A percentile compares a stretch with the other conserved stretches of the same genome.
phyloP scores from a whole-genome alignment of 2,888 invertebrate genomes.

The Cataglyphis cursor region DNA sequence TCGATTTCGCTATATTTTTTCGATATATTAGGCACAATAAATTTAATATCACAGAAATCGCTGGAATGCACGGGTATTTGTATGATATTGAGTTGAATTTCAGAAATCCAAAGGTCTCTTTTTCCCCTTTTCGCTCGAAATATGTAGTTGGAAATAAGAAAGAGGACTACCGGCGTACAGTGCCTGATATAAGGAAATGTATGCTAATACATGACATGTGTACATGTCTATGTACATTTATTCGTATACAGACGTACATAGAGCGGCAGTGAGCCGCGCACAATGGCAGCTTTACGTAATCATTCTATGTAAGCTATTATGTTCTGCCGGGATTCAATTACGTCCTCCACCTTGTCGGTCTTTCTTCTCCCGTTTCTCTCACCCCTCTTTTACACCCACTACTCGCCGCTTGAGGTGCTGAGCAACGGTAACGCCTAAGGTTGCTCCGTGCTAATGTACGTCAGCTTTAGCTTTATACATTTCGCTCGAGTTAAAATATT shows the following conservation, averaged over 20 bases:
- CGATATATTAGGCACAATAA: neutral
- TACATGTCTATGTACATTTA: constrained; percentile 6
- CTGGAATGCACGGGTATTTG: neutral
- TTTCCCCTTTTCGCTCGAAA: neutral
- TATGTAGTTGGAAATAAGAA: constrained; percentile 37
- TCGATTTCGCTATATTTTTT: constrained; percentile 5
- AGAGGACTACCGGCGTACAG: constrained; percentile 30
- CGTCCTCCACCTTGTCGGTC: constrained; percentile 64
- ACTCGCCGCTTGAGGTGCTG: constrained; percentile 41
- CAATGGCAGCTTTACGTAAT: constrained; percentile 79
- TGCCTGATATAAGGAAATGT: constrained; percentile 47
- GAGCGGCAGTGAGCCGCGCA: constrained; percentile 69
- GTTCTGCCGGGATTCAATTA: constrained; percentile 79
- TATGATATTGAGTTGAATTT: constrained; percentile 30
- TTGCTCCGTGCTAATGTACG: constrained; percentile 47
- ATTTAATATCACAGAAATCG: constrained; percentile 21
- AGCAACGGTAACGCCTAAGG: constrained; percentile 59
- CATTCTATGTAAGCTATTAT: constrained; percentile 77
- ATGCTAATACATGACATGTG: constrained; percentile 63
- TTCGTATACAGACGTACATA: constrained; percentile 54
- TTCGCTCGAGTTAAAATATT: constrained; percentile 22
- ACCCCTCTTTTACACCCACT: constrained; percentile 57
- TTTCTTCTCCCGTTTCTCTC: constrained; percentile 55
- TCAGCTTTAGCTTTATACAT: constrained; percentile 31
- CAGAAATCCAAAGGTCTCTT: constrained; percentile 7